These are phyloP conservation scores for Antheraea yamamai DNA, from an alignment of 2,888 invertebrate genomes.

Conservation along the genomic window DNA sequence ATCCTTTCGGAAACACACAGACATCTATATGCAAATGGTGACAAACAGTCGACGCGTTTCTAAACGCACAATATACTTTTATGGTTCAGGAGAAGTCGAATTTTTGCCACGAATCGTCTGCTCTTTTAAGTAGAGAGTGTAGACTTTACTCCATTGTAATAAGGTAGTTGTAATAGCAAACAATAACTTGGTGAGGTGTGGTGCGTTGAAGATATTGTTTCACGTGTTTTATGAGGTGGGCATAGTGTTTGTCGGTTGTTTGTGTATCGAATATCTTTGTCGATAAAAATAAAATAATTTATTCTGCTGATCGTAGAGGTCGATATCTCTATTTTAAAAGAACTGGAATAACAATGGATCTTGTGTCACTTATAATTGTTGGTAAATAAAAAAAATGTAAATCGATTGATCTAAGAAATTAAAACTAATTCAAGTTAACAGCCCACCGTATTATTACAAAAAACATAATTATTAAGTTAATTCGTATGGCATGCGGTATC, in stretches of 20 bases:
- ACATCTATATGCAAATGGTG: conserved; percentile 79
- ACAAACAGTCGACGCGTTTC: conserved; percentile 77
- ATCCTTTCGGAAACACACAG: conserved; percentile 29
- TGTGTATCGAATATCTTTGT: conserved; percentile 14
- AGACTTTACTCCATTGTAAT: conserved; percentile 28
- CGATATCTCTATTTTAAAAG: too few relatives aligned
- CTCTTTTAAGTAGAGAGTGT: conserved; percentile 22
- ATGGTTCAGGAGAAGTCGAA: conserved; percentile 74
- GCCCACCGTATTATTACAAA: too few relatives aligned
- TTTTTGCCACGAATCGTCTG: conserved; percentile 31
- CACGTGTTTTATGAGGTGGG: conserved; percentile 81
- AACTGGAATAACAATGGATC: too few relatives aligned
- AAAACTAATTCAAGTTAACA: too few relatives aligned
- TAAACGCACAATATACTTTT: conserved; percentile 81
- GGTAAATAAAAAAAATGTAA: too few relatives aligned
- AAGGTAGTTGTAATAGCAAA: conserved; percentile 20
- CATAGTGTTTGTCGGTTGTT: conserved; percentile 10
- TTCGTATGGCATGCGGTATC: too few relatives aligned
- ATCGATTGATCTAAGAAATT: too few relatives aligned
- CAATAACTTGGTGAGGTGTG: conserved; percentile 29
- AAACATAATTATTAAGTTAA: too few relatives aligned
- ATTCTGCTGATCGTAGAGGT: not conserved
- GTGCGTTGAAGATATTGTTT: conserved; percentile 73
- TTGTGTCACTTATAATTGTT: too few relatives aligned
- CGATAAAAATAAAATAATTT: not conserved